Evolutionary conservation across 2,113 vertebrate genomes (phyloP).

Genomic region (Lanius ludovicianus): DNA sequence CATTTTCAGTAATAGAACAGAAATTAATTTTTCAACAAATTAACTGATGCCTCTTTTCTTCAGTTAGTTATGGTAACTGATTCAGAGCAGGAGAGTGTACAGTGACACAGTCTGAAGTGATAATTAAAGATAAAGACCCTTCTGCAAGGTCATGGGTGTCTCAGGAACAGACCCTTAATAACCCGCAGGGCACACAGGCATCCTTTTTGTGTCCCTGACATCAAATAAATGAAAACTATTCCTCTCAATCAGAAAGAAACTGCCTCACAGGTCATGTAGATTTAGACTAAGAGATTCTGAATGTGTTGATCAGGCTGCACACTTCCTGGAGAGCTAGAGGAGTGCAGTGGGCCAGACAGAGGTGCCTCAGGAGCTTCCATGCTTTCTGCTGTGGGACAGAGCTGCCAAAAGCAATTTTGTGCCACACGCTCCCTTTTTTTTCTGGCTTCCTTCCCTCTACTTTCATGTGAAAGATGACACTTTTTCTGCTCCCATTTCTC

Average conservation of each 20-base stretch:
- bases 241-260: not conserved
- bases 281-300: not conserved
- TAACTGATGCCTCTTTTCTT: not conserved
- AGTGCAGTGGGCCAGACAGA: not conserved
- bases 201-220: not conserved
- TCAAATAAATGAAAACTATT: not conserved
- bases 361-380: not conserved
- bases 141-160: not conserved
- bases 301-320: not conserved
- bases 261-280: not conserved
- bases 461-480: not conserved
- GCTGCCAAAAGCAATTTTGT: not conserved
- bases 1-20: not conserved
- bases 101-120: not conserved
- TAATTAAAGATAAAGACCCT: not conserved
- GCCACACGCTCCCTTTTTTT: not conserved
- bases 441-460: not conserved
- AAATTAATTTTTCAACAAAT: not conserved
- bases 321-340: not conserved
- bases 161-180: not conserved
- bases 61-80: not conserved
- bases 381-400: not conserved
- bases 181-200: accelerated
- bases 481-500: not conserved
- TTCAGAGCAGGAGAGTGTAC: not conserved